These are phyloP conservation scores for Salvelinus sp. DNA, from an alignment of 2,113 vertebrate genomes.

Conservation along the genomic window DNA sequence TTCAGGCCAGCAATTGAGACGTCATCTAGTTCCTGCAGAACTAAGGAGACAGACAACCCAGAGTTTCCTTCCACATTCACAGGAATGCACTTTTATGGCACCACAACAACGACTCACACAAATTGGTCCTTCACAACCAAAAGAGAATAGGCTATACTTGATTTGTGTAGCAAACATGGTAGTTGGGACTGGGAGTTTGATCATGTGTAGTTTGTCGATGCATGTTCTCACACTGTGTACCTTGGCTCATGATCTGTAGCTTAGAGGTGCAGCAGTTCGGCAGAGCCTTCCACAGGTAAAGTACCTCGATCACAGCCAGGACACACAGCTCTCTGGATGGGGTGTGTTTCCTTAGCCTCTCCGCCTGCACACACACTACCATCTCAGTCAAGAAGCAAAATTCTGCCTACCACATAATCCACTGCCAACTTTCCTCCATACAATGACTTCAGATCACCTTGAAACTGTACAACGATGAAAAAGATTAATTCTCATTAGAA, in stretches of 20 bases:
- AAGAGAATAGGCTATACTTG: background rate
- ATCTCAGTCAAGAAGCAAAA: background rate
- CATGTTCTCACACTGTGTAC: slow-evolving; percentile 61
- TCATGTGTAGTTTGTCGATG: background rate
- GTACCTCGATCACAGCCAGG: slow-evolving; percentile 87
- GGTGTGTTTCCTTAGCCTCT: slow-evolving; percentile 80
- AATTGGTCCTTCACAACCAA: background rate
- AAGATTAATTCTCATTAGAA: background rate
- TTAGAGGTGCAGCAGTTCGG: slow-evolving; percentile 86
- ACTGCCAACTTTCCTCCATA: too few relatives aligned
- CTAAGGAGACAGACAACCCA: slow-evolving; percentile 55
- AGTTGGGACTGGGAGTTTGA: background rate
- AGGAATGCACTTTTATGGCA: background rate
- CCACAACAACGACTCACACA: background rate
- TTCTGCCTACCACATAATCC: too few relatives aligned
- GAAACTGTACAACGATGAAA: too few relatives aligned
- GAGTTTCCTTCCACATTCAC: background rate
- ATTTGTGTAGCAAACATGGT: background rate
- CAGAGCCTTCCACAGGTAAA: slow-evolving; percentile 94
- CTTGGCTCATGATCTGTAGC: slow-evolving; percentile 88
- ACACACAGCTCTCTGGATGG: slow-evolving; percentile 84
- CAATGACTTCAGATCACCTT: slow-evolving; percentile 71
- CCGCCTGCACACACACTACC: slow-evolving; percentile 74
- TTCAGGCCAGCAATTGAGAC: slow-evolving; percentile 79
- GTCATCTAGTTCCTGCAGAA: slow-evolving; percentile 85